Evolutionary conservation across 2,797 vertebrate genomes (phyloP).

Genomic region (Pipistrellus pipistrellus): DNA sequence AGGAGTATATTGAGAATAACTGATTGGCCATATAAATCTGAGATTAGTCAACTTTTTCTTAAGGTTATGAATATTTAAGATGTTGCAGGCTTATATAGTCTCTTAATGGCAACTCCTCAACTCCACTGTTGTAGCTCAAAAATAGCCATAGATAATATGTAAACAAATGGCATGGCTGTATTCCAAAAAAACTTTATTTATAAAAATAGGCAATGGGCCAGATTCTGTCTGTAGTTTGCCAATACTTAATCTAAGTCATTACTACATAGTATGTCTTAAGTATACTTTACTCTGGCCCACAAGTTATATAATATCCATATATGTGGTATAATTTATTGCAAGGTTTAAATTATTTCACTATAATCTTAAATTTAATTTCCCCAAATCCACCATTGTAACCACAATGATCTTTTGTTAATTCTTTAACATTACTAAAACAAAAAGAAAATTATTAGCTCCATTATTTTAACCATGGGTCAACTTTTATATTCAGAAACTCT

Average conservation of each 20-base stretch:
- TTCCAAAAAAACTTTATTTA: slow-evolving; percentile 69
- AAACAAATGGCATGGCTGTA: background rate
- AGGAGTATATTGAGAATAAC: slow-evolving; percentile 11
- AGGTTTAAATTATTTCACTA: slow-evolving; percentile 73
- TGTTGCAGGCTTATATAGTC: background rate
- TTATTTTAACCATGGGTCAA: slow-evolving; percentile 65
- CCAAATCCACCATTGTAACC: slow-evolving; percentile 46
- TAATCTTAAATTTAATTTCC: slow-evolving; percentile 73
- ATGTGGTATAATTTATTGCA: slow-evolving; percentile 48
- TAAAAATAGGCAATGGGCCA: slow-evolving; percentile 2
- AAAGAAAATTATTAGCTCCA: slow-evolving; percentile 57
- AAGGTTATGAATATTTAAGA: slow-evolving; percentile 22
- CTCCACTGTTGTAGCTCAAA: slow-evolving; percentile 5
- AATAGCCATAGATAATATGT: background rate
- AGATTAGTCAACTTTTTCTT: slow-evolving; percentile 8
- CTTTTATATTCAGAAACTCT: slow-evolving; percentile 70
- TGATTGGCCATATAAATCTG: background rate
- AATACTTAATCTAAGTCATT: background rate
- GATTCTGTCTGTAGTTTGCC: background rate
- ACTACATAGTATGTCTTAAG: slow-evolving; percentile 1
- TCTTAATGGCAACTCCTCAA: background rate
- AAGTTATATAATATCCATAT: slow-evolving; percentile 1
- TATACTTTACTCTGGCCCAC: background rate
- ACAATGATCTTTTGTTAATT: slow-evolving; percentile 71
- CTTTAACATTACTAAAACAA: slow-evolving; percentile 67